phyloP scores from a whole-genome alignment of 2,888 invertebrate genomes.

The Nysson spinosus region DNA sequence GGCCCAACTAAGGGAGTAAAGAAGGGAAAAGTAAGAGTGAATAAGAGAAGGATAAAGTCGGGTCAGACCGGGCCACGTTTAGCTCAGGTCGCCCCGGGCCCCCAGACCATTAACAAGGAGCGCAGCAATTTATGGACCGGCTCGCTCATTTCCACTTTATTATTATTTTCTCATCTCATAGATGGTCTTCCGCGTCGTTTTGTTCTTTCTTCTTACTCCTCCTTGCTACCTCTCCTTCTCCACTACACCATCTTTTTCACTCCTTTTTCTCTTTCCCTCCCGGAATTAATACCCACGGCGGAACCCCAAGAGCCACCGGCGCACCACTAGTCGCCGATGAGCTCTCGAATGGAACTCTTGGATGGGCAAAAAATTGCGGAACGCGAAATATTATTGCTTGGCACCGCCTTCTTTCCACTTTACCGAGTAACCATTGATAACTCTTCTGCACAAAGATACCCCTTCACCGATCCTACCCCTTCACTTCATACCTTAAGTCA shows the following conservation, averaged over 20 bases:
- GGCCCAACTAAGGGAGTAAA: slow-evolving; percentile 47
- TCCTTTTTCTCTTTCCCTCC: slow-evolving; percentile 52
- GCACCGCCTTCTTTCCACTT: slow-evolving; percentile 36
- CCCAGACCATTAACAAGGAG: slow-evolving; percentile 77
- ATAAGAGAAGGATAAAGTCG: slow-evolving; percentile 57
- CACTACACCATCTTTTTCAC: slow-evolving; percentile 22
- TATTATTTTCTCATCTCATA: slow-evolving; percentile 77
- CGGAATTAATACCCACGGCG: slow-evolving; percentile 68
- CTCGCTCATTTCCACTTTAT: slow-evolving; percentile 77
- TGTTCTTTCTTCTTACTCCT: slow-evolving; percentile 58
- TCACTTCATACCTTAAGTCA: slow-evolving; percentile 16
- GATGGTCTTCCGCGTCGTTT: slow-evolving; percentile 72
- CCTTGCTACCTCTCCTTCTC: slow-evolving; percentile 20
- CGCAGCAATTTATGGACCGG: slow-evolving; percentile 76
- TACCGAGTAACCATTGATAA: slow-evolving; percentile 36
- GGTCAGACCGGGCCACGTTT: slow-evolving; percentile 74
- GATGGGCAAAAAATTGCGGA: slow-evolving; percentile 65
- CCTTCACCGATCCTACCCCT: slow-evolving; percentile 16
- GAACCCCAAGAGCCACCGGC: slow-evolving; percentile 64
- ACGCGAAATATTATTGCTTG: slow-evolving; percentile 67
- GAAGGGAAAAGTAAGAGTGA: slow-evolving; percentile 42
- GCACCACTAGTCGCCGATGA: slow-evolving; percentile 63
- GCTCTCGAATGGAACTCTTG: slow-evolving; percentile 62
- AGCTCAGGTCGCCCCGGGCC: slow-evolving; percentile 74
- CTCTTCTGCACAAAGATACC: slow-evolving; percentile 21